Evolutionary conservation across 2,888 invertebrate genomes (phyloP).

Genomic region (Neria commutata): DNA sequence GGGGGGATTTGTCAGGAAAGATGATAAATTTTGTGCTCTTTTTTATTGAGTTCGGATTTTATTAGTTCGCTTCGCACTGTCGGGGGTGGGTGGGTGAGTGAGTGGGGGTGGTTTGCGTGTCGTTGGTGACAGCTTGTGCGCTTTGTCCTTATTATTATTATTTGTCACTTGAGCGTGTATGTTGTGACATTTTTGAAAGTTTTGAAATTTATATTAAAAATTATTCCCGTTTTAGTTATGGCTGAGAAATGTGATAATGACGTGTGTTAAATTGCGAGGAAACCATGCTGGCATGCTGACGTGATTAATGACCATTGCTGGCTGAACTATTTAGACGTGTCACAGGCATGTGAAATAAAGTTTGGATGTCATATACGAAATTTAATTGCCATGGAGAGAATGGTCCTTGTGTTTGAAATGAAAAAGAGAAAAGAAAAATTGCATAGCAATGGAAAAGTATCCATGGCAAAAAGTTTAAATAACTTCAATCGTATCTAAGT

Average conservation of each 20-base stretch:
- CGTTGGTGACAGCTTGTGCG: conserved; percentile 21
- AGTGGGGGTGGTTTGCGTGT: neutral
- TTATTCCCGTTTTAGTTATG: neutral
- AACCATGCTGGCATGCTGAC: conserved; percentile 28
- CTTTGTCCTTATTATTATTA: conserved; percentile 30
- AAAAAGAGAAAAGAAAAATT: too few relatives aligned
- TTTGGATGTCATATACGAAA: neutral
- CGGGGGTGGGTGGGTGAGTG: conserved; percentile 2
- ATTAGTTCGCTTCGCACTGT: conserved; percentile 18
- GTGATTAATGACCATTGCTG: conserved; percentile 34
- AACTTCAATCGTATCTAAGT: too few relatives aligned
- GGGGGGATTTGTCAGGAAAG: conserved; percentile 3
- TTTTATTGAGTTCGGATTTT: conserved; percentile 12
- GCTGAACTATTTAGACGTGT: neutral
- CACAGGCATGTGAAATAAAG: neutral
- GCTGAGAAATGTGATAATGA: conserved; percentile 27
- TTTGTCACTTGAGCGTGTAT: conserved; percentile 33
- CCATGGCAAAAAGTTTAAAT: too few relatives aligned
- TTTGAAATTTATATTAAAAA: conserved; percentile 37
- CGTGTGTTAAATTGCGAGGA: conserved; percentile 29
- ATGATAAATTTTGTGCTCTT: conserved; percentile 24
- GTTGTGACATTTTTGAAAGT: conserved; percentile 41
- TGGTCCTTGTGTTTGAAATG: neutral
- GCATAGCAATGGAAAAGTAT: too few relatives aligned
- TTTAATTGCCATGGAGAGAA: neutral